Base-by-base conservation (phyloP, 1,140 invertebrate genomes). In the Drosophila mojavensis region DNA sequence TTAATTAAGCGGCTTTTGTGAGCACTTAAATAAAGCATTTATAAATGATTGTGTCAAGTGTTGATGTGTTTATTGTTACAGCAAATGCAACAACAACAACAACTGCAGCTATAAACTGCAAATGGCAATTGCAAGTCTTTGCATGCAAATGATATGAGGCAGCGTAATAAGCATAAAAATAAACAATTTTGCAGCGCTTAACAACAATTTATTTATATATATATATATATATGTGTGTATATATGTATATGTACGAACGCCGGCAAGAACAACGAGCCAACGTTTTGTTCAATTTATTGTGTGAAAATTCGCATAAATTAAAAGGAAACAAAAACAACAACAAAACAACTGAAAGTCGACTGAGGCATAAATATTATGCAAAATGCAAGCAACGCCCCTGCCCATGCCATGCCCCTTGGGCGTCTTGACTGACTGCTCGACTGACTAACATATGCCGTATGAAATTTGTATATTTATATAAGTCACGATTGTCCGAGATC, bases 251-350 rank as follows among this genome's bases (percentile, higher is more conserved):
- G 13, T 17, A 17, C 1, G 15, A 45, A 1, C 17, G 26, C 2
- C 17, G 17, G 4, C 70, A 73, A 61, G 59, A 63, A 43, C 60
- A 64, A 33, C 33, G 9, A 28, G 55, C 47, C 39, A 71, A 62
- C 84, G 84, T 88, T 88, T 88, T 88, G 84, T 88, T 81, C 84
- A 88, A 89, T 89, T 88, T 88, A 84, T 82, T 88, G 84, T 88
- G 84, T 88, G 84, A 88, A 88, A 88, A 88, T 73, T 89, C 80
- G 84, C 84, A 88, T 88, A 88, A 88, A 89, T 88, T 88, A 88
- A 81, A 48, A 50, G 2, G 9, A 9, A 33, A 9, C 33, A 33
- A 33, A 62, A 73, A 51, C 13, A 60, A 59, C 50, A 56, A 53
- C 26, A 65, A 58, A 54, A 45, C 24, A 59, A 65, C 41, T 43